Percentiles rank a stretch among this genome's conserved stretches.
These are phyloP conservation scores for Melanostigma gelatinosum DNA, from an alignment of 2,113 vertebrate species.

Conservation along the genomic window DNA sequence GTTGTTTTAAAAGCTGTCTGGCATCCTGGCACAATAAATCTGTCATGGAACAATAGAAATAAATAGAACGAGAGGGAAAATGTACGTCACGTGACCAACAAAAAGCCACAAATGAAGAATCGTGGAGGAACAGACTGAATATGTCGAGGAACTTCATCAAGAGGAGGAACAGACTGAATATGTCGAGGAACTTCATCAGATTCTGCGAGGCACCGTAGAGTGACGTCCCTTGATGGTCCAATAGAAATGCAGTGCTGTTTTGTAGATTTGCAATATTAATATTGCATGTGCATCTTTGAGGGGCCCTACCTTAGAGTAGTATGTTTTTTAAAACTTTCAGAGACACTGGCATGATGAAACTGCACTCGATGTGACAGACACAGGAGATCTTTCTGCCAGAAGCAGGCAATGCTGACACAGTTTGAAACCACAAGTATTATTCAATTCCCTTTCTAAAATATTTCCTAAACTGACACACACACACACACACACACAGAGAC, in stretches of 20 bases:
- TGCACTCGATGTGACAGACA: conserved; percentile 15
- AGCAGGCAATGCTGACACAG: conserved; percentile 22
- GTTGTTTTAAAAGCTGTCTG: conserved; percentile 60
- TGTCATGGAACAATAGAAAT: conserved; percentile 37
- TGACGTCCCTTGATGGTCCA: neutral
- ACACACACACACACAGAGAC: conserved; percentile 21
- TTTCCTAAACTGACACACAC: conserved; percentile 11
- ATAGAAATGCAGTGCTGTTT: neutral
- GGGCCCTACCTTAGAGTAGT: neutral
- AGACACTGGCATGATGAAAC: neutral
- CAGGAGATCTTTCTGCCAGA: neutral
- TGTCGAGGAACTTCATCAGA: conserved; percentile 11
- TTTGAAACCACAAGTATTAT: conserved; percentile 39
- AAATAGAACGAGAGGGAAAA: conserved; percentile 47
- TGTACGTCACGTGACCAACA: conserved; percentile 24
- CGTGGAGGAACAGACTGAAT: conserved; percentile 6
- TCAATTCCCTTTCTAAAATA: conserved; percentile 44
- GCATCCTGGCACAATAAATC: conserved; percentile 46
- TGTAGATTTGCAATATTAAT: neutral
- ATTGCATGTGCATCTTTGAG: neutral
- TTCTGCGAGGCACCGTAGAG: neutral
- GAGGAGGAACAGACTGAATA: conserved; percentile 7
- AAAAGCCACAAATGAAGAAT: conserved; percentile 54
- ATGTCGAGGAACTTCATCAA: conserved; percentile 6
- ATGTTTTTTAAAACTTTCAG: neutral